Base-by-base conservation (phyloP, 2,113 vertebrate genomes). In the Mobula birostris region DNA sequence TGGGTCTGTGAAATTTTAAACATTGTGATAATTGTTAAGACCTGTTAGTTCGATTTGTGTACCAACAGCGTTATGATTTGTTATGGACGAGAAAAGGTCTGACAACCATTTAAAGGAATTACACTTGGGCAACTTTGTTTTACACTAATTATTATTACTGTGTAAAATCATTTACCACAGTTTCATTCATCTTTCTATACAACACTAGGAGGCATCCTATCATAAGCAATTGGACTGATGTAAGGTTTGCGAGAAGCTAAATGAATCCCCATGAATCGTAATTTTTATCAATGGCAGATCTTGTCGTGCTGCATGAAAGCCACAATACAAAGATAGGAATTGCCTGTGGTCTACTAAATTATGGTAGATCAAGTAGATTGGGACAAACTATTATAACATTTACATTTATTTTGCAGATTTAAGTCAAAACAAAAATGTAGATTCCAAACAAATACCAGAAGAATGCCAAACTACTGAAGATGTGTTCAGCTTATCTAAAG, bases 201-300 rank as follows among this genome's bases (percentile, higher is more conserved):
- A 66, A 88, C 85, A 88, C 85, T n/a, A 32, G 85, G 85, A 88
- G 85, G 58, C 58, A 88, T 63, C 27, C n/a, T 63, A 58, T 27
- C 56, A 29, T 61, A 5, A 63, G 83, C 83, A 61, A n/a, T 87
- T 61, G 29, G 15, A 88, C 61, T 17, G 1, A 90, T 61, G n/a
- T 7, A 88, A 63, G 58, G 32, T 32, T 66, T 66, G 66, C 5
- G 14, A 32, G 61, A 68, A 90, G 85, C 14, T 90, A 90, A 90
- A 15, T 8, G 6, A n/a, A 17, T 32, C 85, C 66, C 12, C n/a
- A 63, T 32, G 29, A 88, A 66, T 88, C 27, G 15, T 66, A 63
- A 12, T 36, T 68, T 68, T n/a, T 66, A 19, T 90, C n/a, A 90
- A 66, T 19, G 17, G 29, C n/a, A 3, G 63, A 66, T 29, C n/a